These are phyloP conservation scores for Conops quadrifasciatus DNA, from an alignment of 2,888 invertebrate species.

Conservation along the genomic window DNA sequence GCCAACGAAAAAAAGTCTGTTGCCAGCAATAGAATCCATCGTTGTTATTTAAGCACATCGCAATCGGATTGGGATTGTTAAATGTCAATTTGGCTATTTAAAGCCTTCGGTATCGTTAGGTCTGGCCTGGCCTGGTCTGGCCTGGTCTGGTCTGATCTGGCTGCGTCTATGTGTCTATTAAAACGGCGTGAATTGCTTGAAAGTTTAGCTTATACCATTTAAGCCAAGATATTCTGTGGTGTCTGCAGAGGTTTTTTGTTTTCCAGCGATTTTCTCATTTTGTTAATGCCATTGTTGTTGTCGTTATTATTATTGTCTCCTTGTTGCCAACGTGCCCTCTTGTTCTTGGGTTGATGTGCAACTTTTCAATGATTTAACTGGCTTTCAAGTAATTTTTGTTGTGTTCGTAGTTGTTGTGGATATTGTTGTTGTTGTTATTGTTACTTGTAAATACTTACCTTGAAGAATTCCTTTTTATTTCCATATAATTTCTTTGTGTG, in stretches of 20 bases:
- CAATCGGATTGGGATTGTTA: slow-evolving; percentile 34
- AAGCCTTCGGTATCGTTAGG: background rate
- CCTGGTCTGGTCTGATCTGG: too few species aligned
- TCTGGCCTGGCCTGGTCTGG: background rate
- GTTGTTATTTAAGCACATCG: background rate
- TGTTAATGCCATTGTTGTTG: slow-evolving; percentile 1
- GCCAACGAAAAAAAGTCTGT: background rate
- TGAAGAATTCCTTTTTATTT: too few species aligned
- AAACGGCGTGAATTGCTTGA: slow-evolving; percentile 12
- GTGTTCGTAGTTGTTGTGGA: background rate
- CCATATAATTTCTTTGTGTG: too few species aligned
- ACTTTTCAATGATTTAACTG: slow-evolving; percentile 23
- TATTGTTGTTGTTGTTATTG: background rate
- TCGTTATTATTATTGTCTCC: background rate
- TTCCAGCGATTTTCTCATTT: background rate
- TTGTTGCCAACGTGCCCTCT: too few species aligned
- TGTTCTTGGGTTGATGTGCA: slow-evolving; percentile 15
- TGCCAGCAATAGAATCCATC: background rate
- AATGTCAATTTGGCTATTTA: slow-evolving; percentile 31
- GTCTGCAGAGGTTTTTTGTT: background rate
- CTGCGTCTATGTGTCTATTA: slow-evolving; percentile 25
- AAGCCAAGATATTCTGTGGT: slow-evolving; percentile 2
- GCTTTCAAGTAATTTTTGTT: background rate
- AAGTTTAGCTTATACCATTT: slow-evolving; percentile 27
- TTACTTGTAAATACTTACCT: too few species aligned